Base-by-base conservation (phyloP, 2,888 invertebrate genomes). In the Dermolepida albohirtum region DNA sequence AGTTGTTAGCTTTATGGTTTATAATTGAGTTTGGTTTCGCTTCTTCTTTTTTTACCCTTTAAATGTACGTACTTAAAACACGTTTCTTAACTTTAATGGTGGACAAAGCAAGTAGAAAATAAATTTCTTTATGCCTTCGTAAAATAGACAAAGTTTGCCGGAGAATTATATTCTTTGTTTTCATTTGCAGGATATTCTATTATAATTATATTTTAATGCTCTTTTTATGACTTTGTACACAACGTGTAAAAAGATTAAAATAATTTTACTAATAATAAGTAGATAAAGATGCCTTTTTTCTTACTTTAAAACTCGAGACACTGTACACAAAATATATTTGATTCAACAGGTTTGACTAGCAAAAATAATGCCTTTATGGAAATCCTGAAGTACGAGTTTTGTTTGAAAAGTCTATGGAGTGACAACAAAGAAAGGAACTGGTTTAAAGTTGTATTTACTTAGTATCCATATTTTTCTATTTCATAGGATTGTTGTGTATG, bases 1-100 rank as follows among this genome's bases (percentile, higher is more conserved):
- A 75, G 74, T 73, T 75, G 74, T 74, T 75, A 75, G 70, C 72
- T 75, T 75, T 75, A 75, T 74, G 73, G 73, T 70, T 74, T 70
- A 73, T 75, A 75, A 75, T 75, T 74, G 73, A 73, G 72, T 75
- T 70, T 70, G 67, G 71, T 70, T 34, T 66, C 64, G 54, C 22
- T 10, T 55, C 6, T 34, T 55, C 17, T 2, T 57, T 57, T 17
- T 34, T 64, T 51, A n/a, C n/a, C n/a, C 27, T 51, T 44, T 10
- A 54, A 54, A 43, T 39, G 40, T 17, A 16, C 16, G n/a, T 44
- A 27, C 29, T 52, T 52, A 51, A 64, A 54, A 27, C 27, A 34
- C 16, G 52, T 11, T 43, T 62, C 39, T 62, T 47, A 34, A 22
- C 34, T 62, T 62, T 62, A 62, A 47, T 62, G 34, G 47, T 62